Evolutionary conservation across 2,113 vertebrate species (phyloP).

Genomic region (Chauna torquata): DNA sequence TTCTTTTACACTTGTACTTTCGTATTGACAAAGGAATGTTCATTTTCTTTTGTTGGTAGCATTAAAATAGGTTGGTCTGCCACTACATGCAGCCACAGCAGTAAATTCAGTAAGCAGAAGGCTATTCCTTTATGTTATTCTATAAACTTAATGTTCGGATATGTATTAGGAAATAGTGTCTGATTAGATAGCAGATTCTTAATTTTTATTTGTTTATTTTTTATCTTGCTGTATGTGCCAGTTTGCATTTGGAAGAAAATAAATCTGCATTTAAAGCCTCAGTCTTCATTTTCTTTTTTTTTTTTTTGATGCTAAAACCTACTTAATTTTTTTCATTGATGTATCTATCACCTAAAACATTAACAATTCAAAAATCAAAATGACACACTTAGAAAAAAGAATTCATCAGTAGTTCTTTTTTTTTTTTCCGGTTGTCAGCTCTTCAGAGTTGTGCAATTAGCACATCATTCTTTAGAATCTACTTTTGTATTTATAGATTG

Average conservation of each 20-base stretch:
- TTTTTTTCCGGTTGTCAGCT: neutral
- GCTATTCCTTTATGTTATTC: neutral
- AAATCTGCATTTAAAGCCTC: conserved; percentile 18
- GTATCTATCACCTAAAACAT: neutral
- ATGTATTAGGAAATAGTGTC: neutral
- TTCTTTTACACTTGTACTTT: neutral
- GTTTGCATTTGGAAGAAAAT: conserved; percentile 32
- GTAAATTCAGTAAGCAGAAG: conserved; percentile 10
- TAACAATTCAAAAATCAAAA: neutral
- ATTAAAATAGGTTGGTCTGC: neutral
- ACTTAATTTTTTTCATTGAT: neutral
- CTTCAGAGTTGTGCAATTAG: neutral
- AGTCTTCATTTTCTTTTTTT: neutral
- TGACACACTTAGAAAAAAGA: neutral
- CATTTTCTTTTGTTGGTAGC: neutral
- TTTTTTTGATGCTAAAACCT: neutral
- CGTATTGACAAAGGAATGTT: conserved; percentile 4
- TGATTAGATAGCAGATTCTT: neutral
- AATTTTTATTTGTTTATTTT: neutral
- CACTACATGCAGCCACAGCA: neutral
- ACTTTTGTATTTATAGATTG: conserved; percentile 22
- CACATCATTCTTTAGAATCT: conserved; percentile 8
- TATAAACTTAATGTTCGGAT: neutral
- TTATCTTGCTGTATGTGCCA: neutral
- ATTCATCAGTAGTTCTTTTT: neutral